Conservation (phyloP, 2,888 invertebrate species). For the Panzeria rudis region DNA sequence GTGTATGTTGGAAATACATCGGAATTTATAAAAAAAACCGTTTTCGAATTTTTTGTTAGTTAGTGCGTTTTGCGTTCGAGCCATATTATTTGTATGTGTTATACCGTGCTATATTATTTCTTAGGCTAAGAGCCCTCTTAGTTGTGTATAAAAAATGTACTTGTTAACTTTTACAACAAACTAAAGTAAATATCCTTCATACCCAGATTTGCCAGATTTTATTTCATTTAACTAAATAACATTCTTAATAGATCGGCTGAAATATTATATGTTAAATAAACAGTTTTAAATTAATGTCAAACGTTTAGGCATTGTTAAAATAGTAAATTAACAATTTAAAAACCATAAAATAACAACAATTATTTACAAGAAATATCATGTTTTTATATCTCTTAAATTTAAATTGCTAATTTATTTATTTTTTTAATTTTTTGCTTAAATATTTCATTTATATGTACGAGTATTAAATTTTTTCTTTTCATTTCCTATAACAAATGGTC, state of each 20-base stretch:
- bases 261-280: background rate
- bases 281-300: constrained; percentile 27
- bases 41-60: too few relatives aligned
- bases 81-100: too few relatives aligned
- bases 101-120: too few relatives aligned
- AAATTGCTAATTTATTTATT: constrained; percentile 61
- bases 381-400: constrained; percentile 53
- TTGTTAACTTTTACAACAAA: too few relatives aligned
- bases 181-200: background rate
- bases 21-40: too few relatives aligned
- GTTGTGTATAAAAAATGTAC: too few relatives aligned
- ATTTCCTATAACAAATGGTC: constrained; percentile 60
- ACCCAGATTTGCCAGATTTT: background rate
- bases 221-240: background rate
- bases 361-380: constrained; percentile 45
- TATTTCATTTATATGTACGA: constrained; percentile 30
- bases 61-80: too few relatives aligned
- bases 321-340: constrained; percentile 39
- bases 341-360: constrained; percentile 43
- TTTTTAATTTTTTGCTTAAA: constrained; percentile 35
- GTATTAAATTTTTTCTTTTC: constrained; percentile 7
- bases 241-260: background rate
- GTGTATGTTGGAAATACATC: too few relatives aligned
- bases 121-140: too few relatives aligned
- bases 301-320: constrained; percentile 40